Percentiles rank a stretch among this genome's conserved stretches.
Evolutionary conservation across 64 coral and sea anemone genomes (phyloP).

Genomic region (Platygyra sinensis): DNA sequence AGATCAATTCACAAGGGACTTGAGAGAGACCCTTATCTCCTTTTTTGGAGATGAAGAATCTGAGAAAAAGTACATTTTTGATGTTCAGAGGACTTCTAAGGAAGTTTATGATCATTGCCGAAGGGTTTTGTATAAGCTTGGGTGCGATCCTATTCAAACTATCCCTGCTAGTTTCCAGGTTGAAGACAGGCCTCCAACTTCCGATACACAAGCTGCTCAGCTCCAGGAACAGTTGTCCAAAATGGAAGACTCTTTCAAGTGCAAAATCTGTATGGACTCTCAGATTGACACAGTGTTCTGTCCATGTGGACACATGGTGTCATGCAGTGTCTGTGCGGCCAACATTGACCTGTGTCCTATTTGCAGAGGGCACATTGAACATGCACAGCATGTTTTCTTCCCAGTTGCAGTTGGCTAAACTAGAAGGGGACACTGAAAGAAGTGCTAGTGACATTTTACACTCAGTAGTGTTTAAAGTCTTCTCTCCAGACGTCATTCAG

Average conservation of each 20-base stretch:
- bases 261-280: conserved; percentile 85
- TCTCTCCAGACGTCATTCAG: neutral
- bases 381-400: conserved; percentile 54
- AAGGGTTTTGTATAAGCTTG: conserved; percentile 78
- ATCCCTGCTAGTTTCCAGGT: neutral
- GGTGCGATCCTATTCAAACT: conserved; percentile 61
- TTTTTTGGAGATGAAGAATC: conserved; percentile 95
- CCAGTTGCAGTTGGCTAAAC: conserved; percentile 22
- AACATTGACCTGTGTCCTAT: conserved; percentile 69
- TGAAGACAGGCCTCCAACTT: neutral
- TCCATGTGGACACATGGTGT: conserved; percentile 92
- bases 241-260: conserved; percentile 76
- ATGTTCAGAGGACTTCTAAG: conserved; percentile 88
- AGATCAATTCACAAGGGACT: conserved; percentile 94
- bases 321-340: conserved; percentile 67
- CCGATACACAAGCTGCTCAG: neutral
- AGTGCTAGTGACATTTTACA: neutral
- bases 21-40: conserved; percentile 86
- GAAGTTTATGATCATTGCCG: conserved; percentile 96
- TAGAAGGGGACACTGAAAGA: neutral
- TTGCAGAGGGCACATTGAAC: conserved; percentile 67
- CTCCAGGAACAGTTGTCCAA: conserved; percentile 59
- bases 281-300: conserved; percentile 78
- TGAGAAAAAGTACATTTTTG: conserved; percentile 98
- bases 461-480: neutral